Conservation (phyloP, 2,888 invertebrate species). For the Malthinus seriepunctatus region DNA sequence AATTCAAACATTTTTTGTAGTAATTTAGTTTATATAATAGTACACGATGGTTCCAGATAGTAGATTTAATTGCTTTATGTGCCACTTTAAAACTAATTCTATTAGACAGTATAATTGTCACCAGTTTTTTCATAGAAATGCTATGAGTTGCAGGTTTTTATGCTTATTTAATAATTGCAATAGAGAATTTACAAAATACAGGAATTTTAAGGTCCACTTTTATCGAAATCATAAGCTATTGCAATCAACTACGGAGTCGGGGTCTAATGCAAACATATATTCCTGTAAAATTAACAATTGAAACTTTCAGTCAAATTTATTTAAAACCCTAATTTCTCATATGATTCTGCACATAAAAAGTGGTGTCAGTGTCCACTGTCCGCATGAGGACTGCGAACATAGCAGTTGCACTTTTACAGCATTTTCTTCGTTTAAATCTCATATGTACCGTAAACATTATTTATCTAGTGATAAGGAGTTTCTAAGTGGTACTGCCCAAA, state of each 20-base stretch:
- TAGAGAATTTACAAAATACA: neutral
- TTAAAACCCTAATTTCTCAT: neutral
- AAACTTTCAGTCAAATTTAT: neutral
- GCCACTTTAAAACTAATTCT: neutral
- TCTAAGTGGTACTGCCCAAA: too few species aligned
- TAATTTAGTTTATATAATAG: too few species aligned
- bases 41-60: too few species aligned
- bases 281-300: neutral
- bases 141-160: neutral
- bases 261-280: neutral
- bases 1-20: too few species aligned
- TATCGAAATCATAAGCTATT: neutral
- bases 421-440: neutral
- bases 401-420: neutral
- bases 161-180: neutral
- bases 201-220: neutral
- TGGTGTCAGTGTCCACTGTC: neutral
- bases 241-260: neutral
- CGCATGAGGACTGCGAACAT: neutral
- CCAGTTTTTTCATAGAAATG: conserved; percentile 1
- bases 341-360: neutral
- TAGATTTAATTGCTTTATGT: neutral
- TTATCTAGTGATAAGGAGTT: neutral
- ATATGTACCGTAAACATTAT: conserved; percentile 1
- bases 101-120: neutral